phyloP scores from a whole-genome alignment of 2,113 vertebrate genomes.

The Mus musculus region DNA sequence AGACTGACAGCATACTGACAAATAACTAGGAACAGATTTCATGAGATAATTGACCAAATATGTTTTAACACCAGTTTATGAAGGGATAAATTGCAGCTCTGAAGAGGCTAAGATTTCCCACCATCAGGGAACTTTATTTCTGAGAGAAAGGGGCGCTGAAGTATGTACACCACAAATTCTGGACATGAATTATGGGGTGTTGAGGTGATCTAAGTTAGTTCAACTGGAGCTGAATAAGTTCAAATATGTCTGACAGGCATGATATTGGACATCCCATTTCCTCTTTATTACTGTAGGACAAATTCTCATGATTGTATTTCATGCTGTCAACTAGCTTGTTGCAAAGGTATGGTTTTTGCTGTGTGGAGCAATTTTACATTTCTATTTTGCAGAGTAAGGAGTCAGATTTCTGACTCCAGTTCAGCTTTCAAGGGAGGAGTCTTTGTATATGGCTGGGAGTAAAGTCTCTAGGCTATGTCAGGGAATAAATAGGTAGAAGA shows the following conservation, averaged over 20 bases:
- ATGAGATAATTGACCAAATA: background rate
- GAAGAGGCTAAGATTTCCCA: background rate
- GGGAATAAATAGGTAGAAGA: background rate
- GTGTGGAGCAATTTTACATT: background rate
- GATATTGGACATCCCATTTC: background rate
- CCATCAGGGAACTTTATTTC: conserved; percentile 7
- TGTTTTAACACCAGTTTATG: background rate
- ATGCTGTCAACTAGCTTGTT: conserved; percentile 20
- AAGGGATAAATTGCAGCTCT: background rate
- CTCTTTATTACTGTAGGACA: background rate
- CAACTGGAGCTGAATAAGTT: background rate
- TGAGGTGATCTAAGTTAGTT: background rate
- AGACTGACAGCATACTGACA: background rate
- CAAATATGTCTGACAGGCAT: background rate
- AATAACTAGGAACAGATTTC: background rate
- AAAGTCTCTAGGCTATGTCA: background rate
- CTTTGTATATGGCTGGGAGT: background rate
- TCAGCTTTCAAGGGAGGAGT: background rate
- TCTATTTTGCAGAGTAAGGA: background rate
- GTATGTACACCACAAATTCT: background rate
- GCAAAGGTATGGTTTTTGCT: background rate
- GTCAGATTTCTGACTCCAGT: background rate
- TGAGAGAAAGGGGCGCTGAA: background rate
- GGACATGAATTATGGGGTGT: background rate
- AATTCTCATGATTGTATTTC: background rate